These are phyloP conservation scores for Gallirallus australis DNA, from an alignment of 2,797 vertebrate species.

Conservation along the genomic window DNA sequence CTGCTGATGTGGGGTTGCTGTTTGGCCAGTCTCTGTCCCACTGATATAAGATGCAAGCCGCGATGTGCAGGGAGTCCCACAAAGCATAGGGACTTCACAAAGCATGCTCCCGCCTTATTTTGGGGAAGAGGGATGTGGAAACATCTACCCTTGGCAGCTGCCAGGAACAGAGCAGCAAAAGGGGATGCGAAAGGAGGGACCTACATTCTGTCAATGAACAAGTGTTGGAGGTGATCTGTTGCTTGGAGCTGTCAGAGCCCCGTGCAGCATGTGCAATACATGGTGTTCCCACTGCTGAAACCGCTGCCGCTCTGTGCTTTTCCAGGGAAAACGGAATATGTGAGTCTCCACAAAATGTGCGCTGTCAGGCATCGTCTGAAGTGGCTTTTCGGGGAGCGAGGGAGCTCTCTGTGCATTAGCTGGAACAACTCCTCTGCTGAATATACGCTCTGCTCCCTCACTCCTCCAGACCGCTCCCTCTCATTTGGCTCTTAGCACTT, in stretches of 20 bases:
- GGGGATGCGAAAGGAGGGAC: not conserved
- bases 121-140: not conserved
- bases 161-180: not conserved
- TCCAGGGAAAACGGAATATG: not conserved
- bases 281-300: not conserved
- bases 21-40: not conserved
- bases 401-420: conserved; percentile 9
- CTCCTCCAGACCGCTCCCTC: conserved; percentile 9
- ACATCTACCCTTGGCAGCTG: not conserved
- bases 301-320: not conserved
- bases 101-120: not conserved
- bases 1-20: not conserved
- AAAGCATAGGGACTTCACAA: not conserved
- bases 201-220: not conserved
- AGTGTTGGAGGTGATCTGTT: accelerated
- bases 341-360: not conserved
- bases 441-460: not conserved
- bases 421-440: not conserved
- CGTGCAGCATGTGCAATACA: not conserved
- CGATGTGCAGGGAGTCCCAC: not conserved
- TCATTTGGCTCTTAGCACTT: conserved; percentile 4
- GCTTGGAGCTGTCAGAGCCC: not conserved
- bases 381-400: not conserved
- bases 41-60: accelerated
- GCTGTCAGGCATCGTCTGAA: not conserved